Percentiles rank a stretch among this genome's conserved stretches.
phyloP scores from a whole-genome alignment of 2,113 vertebrate genomes.

The Spheniscus mendiculus region DNA sequence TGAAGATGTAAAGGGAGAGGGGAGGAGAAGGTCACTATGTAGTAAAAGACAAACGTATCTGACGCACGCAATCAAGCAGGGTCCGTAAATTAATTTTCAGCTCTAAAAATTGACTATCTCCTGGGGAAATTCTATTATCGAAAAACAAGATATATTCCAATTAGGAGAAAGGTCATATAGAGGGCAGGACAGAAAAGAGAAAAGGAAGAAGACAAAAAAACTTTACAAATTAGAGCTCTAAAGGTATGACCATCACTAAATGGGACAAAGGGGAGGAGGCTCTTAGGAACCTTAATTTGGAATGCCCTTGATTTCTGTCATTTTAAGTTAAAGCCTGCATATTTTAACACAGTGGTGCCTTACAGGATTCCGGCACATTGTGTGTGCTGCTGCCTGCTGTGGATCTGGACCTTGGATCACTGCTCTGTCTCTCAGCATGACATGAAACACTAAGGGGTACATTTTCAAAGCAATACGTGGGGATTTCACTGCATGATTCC shows the following conservation, averaged over 20 bases:
- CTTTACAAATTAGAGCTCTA: conserved; percentile 3
- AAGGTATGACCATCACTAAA: not conserved
- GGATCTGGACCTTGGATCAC: conserved; percentile 47
- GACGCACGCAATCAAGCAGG: conserved; percentile 43
- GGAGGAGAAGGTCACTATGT: conserved; percentile 52
- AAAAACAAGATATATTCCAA: conserved; percentile 70
- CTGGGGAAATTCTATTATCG: conserved; percentile 68
- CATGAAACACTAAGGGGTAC: conserved; percentile 20
- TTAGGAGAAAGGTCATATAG: conserved; percentile 48
- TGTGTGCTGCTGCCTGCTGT: conserved; percentile 31
- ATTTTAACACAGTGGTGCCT: conserved; percentile 43
- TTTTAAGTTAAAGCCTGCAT: conserved; percentile 52
- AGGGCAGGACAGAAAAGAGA: conserved; percentile 42
- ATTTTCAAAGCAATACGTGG: conserved; percentile 33
- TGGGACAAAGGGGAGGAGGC: conserved; percentile 17
- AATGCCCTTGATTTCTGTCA: conserved; percentile 59
- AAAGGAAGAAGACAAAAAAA: not conserved
- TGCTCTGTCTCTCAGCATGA: conserved; percentile 51
- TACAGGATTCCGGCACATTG: not conserved
- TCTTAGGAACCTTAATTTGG: conserved; percentile 11
- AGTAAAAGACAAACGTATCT: conserved; percentile 66
- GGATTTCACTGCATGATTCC: not conserved
- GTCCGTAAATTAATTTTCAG: conserved; percentile 64
- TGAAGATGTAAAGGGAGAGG: conserved; percentile 27
- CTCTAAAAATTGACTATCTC: conserved; percentile 63